These are phyloP conservation scores for Diplosoma virens DNA, from an alignment of 23 tunicate genomes.

Conservation along the genomic window DNA sequence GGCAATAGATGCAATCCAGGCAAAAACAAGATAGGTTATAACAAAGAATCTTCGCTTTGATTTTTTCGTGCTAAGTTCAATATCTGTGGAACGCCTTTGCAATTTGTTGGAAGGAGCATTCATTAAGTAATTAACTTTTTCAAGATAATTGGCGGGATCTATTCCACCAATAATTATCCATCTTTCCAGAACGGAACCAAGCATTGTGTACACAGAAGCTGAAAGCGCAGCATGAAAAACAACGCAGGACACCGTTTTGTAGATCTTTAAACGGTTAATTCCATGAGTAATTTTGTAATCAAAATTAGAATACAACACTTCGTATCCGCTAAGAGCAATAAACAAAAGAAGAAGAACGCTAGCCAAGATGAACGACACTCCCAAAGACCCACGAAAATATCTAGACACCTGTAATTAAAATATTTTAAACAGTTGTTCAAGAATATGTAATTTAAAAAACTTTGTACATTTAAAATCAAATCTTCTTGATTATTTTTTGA, in stretches of 20 bases:
- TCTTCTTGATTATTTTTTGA: too few species aligned
- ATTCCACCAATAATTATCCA: slow-evolving; percentile 26
- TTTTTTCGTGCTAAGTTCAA: neutral
- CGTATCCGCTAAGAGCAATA: slow-evolving; percentile 20
- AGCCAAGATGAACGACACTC: slow-evolving; percentile 16
- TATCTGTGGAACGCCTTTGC: neutral
- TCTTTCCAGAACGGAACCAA: slow-evolving; percentile 45
- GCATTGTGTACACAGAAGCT: slow-evolving; percentile 24
- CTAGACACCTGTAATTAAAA: slow-evolving; percentile 33
- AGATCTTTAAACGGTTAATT: neutral
- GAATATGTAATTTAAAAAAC: too few species aligned
- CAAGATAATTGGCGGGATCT: slow-evolving; percentile 21
- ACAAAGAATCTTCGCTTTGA: neutral
- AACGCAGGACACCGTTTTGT: slow-evolving; percentile 21
- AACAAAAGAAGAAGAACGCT: slow-evolving; percentile 33
- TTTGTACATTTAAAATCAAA: too few species aligned
- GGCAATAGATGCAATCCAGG: slow-evolving; percentile 18
- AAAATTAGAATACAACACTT: slow-evolving; percentile 12
- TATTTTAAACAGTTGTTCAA: too few species aligned
- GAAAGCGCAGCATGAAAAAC: slow-evolving; percentile 33
- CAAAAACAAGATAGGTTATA: neutral
- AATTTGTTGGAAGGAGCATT: neutral
- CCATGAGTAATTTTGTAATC: neutral
- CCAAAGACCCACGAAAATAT: slow-evolving; percentile 32
- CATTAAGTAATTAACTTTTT: neutral